Conservation (phyloP, 1,140 invertebrate species). For the Drosophila takahashii region DNA sequence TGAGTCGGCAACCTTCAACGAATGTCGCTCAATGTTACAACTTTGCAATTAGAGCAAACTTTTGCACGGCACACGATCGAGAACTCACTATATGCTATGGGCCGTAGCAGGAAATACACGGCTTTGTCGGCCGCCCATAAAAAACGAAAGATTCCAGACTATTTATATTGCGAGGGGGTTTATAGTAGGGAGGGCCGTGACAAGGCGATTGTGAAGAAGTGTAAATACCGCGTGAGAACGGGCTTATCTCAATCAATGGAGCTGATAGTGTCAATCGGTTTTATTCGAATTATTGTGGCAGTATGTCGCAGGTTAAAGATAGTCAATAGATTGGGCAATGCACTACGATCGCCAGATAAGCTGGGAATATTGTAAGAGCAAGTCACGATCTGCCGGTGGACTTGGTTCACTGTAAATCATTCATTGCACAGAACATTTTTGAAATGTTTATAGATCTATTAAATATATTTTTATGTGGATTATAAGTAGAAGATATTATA, state of each 20-base stretch:
- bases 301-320: conserved; percentile 10
- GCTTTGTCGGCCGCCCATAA: conserved; percentile 36
- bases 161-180: conserved; percentile 26
- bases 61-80: conserved; percentile 13
- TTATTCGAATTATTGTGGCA: conserved; percentile 43
- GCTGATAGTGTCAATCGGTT: conserved; percentile 57
- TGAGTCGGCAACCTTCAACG: conserved; percentile 30
- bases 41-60: conserved; percentile 56
- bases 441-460: neutral
- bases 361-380: neutral
- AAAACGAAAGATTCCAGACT: conserved; percentile 40
- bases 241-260: conserved; percentile 52
- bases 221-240: conserved; percentile 50
- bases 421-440: neutral
- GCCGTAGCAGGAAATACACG: conserved; percentile 29
- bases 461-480: neutral
- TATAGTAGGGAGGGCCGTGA: conserved; percentile 45
- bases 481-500: neutral
- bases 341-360: conserved; percentile 12
- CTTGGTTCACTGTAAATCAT: neutral
- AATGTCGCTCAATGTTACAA: conserved; percentile 57
- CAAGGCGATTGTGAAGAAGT: conserved; percentile 34
- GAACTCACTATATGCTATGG: conserved; percentile 18
- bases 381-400: neutral
- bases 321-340: conserved; percentile 22